Evolutionary conservation across 2,113 vertebrate species (phyloP).

Genomic region (Bubo scandiacus): DNA sequence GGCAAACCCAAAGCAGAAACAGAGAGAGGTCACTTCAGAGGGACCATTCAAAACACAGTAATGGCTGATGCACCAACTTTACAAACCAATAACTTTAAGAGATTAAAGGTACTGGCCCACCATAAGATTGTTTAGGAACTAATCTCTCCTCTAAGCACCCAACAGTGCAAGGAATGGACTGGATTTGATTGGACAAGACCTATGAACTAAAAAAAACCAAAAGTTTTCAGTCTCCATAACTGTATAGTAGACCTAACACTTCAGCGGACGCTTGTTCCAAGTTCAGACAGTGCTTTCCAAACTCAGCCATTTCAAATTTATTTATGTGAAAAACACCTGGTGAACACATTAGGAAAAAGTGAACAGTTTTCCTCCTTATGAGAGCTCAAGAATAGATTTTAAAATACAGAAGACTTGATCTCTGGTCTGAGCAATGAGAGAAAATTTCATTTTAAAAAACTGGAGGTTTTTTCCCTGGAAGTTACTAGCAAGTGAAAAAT

Average conservation of each 20-base stretch:
- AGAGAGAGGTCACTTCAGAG: neutral
- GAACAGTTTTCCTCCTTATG: conserved; percentile 10
- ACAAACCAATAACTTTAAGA: neutral
- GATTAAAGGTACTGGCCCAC: conserved; percentile 3
- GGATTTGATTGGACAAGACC: conserved; percentile 26
- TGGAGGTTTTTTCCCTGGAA: neutral
- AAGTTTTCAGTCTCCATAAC: neutral
- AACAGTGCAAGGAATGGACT: neutral
- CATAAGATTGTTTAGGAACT: conserved; percentile 1
- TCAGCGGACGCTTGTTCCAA: neutral
- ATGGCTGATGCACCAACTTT: neutral
- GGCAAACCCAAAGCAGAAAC: conserved; percentile 8
- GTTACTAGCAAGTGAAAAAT: neutral
- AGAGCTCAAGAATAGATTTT: neutral
- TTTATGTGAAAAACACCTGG: conserved; percentile 51
- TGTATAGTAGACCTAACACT: neutral
- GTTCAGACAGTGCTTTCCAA: conserved; percentile 9
- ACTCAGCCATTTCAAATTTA: neutral
- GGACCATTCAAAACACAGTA: neutral
- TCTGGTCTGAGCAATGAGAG: neutral
- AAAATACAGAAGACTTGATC: neutral
- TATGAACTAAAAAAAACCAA: neutral
- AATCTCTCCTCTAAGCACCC: conserved; percentile 14
- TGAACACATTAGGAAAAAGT: conserved; percentile 53
- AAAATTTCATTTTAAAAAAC: neutral